These are phyloP conservation scores for Andrena trimmerana DNA, from an alignment of 2,888 invertebrate genomes.

Conservation along the genomic window DNA sequence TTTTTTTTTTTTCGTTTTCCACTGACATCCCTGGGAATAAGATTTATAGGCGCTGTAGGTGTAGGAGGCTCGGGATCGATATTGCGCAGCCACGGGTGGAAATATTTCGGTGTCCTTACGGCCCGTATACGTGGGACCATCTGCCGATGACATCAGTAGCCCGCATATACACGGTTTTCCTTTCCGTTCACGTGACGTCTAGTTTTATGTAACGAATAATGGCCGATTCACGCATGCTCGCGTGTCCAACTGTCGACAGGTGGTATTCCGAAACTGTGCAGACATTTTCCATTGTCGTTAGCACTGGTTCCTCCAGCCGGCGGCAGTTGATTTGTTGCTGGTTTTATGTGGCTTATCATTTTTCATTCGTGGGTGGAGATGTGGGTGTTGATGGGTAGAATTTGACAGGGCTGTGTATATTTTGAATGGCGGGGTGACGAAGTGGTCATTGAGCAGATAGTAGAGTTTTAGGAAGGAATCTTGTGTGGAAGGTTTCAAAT, in stretches of 20 bases:
- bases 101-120: constrained; percentile 49
- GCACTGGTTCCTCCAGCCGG: neutral
- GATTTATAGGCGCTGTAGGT: neutral
- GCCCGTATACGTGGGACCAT: constrained; percentile 49
- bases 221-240: constrained; percentile 17
- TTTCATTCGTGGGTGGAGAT: neutral
- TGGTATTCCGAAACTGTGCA: neutral
- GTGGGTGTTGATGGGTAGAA: no score
- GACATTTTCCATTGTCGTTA: neutral
- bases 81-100: constrained; percentile 31
- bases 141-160: constrained; percentile 53
- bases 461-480: no score
- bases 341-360: neutral
- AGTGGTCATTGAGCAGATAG: no score
- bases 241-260: constrained; percentile 11
- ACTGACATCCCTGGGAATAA: neutral
- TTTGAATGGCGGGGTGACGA: no score
- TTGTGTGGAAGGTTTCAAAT: no score
- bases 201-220: constrained; percentile 26
- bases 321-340: neutral
- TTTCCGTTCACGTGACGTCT: constrained; percentile 18
- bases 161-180: constrained; percentile 44
- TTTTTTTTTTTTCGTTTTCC: neutral
- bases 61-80: constrained; percentile 30
- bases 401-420: no score